Percentiles rank a stretch among this genome's conserved stretches.
phyloP scores from a whole-genome alignment of 1,140 invertebrate species.

The Drosophila tristis region DNA sequence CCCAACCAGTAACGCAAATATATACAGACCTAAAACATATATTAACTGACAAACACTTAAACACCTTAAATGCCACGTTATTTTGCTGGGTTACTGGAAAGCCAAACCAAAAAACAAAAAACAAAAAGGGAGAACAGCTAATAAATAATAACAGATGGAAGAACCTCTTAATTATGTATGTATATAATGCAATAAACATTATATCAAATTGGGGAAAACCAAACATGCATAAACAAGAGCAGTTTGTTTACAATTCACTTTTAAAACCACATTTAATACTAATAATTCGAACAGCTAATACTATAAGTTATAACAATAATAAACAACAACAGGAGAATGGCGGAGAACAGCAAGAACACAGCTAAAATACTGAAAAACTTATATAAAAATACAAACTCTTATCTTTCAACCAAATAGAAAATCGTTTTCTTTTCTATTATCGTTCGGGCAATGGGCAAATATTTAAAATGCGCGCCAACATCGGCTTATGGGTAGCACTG shows the following conservation, averaged over 20 bases:
- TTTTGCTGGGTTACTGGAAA: conserved; percentile 50
- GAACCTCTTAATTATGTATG: conserved; percentile 28
- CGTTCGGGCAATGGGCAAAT: not conserved
- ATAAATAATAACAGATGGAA: conserved; percentile 34
- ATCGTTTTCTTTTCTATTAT: not conserved
- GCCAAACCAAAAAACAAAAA: not conserved
- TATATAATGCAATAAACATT: conserved; percentile 28
- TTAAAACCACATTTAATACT: conserved; percentile 74
- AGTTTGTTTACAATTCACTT: conserved; percentile 76
- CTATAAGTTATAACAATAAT: conserved; percentile 69
- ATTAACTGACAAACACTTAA: conserved; percentile 25
- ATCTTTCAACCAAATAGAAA: conserved; percentile 68
- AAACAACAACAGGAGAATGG: conserved; percentile 24
- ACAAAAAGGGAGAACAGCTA: not conserved
- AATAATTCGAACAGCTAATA: conserved; percentile 69
- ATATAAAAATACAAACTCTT: conserved; percentile 81
- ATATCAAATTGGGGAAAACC: conserved; percentile 46
- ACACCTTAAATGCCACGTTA: conserved; percentile 24
- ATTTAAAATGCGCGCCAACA: no score
- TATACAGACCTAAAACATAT: conserved; percentile 26
- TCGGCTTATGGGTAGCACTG: no score
- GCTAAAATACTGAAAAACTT: conserved; percentile 81
- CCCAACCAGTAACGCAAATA: not conserved
- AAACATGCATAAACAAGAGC: conserved; percentile 34
- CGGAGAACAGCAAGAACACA: conserved; percentile 67